phyloP scores from a whole-genome alignment of 1,140 invertebrate species.

The Grapholita molesta region DNA sequence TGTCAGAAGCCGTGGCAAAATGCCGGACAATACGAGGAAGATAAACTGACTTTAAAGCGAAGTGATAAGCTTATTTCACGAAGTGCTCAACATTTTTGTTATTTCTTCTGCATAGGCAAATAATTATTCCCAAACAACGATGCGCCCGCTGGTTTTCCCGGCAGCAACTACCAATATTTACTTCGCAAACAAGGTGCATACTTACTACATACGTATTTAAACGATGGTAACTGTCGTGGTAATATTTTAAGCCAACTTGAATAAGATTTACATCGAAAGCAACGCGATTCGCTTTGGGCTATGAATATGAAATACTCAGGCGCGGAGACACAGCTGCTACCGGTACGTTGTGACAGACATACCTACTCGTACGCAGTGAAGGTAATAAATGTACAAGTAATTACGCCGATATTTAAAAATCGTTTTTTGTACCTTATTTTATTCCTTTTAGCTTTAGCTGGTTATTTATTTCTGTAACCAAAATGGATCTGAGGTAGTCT shows the following conservation, averaged over 20 bases:
- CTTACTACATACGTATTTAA: not conserved
- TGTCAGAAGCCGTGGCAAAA: too few species aligned
- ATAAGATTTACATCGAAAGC: conserved; percentile 27
- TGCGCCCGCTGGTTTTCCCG: not conserved
- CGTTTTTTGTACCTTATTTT: too few species aligned
- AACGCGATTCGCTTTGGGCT: conserved; percentile 10
- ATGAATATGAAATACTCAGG: conserved; percentile 29
- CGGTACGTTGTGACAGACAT: not conserved
- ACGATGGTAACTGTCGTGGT: not conserved
- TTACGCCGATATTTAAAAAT: not conserved
- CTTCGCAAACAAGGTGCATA: too few species aligned
- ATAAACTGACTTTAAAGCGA: too few species aligned
- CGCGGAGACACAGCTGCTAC: conserved; percentile 21
- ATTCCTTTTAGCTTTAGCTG: too few species aligned
- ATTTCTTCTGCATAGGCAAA: too few species aligned
- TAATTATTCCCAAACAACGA: too few species aligned
- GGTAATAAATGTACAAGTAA: conserved; percentile 4
- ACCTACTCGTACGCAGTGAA: too few species aligned
- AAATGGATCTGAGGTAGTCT: too few species aligned
- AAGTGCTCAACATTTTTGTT: not conserved
- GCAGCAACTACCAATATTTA: not conserved
- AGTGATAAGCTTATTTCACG: too few species aligned
- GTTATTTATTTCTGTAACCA: too few species aligned
- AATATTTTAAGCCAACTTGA: conserved; percentile 24
- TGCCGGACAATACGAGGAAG: too few species aligned